Evolutionary conservation across 1,140 invertebrate species (phyloP), one percentile per base, ranked within the genome.

Genomic region (Drosophila elegans): DNA sequence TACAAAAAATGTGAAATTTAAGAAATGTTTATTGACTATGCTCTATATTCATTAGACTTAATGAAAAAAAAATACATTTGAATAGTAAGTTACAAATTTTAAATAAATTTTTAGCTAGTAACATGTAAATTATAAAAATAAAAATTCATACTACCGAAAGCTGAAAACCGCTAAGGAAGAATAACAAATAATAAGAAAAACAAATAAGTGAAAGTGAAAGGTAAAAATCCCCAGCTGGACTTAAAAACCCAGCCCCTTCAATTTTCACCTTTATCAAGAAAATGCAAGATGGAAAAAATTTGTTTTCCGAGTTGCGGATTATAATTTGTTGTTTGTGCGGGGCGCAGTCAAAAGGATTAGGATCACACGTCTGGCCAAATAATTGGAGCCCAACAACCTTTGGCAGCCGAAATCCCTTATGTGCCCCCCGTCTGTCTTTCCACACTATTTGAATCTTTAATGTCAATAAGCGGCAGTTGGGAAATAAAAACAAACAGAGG

Each of bases 401-500:
- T 86, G 83, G 79, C 79, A 89, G 80, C 48, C 63, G 52, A 86
- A 86, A 69, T 77, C 80, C 57, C 55, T 63, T 54, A 42, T 78
- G 12, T n/a, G 82, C 81, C 81, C 81, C 81, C 80, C 73, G 29
- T 45, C 73, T 64, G 75, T 44, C 44, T 32, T 5, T 13, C 21
- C 52, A 46, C 60, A 86, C 75, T 73, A 88, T 88, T 72, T 86
- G 79, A 86, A 86, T 86, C 84, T 86, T 86, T 86, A 86, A 86
- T 86, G 84, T 88, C 82, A 88, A 88, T 88, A 86, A 72, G 72
- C 72, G 64, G 61, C 29, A 67, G 64, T 45, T 55, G 52, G n/a
- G 49, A 60, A 62, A 55, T 4, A 25, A 60, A 34, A 49, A 69
- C n/a, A 67, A 44, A 46, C 32, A 45, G 27, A 29, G 34, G 16